Percentiles rank a stretch among this genome's conserved stretches.
phyloP scores from a whole-genome alignment of 2,797 vertebrate genomes.

The Chelonia mydas region DNA sequence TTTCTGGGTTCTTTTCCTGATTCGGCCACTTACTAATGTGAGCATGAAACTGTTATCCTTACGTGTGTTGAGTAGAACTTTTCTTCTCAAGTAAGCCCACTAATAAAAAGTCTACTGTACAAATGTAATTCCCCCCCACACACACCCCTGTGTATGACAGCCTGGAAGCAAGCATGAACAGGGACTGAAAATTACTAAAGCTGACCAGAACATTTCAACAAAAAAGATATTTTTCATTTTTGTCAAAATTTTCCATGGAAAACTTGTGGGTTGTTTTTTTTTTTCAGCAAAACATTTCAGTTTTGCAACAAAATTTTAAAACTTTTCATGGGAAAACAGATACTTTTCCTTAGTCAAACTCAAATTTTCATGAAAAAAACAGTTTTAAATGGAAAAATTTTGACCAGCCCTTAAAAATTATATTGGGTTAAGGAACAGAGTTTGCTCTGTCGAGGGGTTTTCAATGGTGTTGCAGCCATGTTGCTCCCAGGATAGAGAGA shows the following conservation, averaged over 20 bases:
- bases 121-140: not conserved
- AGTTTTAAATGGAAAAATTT: not conserved
- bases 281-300: not conserved
- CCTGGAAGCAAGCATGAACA: not conserved
- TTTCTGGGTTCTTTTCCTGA: not conserved
- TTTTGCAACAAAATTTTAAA: not conserved
- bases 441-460: not conserved
- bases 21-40: not conserved
- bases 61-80: not conserved
- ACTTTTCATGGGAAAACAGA: not conserved
- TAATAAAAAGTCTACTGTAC: not conserved
- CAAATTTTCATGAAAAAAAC: not conserved
- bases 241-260: fast-evolving
- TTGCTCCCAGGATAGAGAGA: not conserved
- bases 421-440: not conserved
- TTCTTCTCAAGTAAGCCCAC: not conserved
- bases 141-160: fast-evolving
- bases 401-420: not conserved
- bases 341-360: not conserved
- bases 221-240: not conserved
- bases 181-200: not conserved
- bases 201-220: not conserved
- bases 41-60: not conserved
- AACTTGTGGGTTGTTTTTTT: not conserved
- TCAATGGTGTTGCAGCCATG: not conserved